Conservation (phyloP, 2,113 vertebrate genomes). For the Oreamnos americanus region DNA sequence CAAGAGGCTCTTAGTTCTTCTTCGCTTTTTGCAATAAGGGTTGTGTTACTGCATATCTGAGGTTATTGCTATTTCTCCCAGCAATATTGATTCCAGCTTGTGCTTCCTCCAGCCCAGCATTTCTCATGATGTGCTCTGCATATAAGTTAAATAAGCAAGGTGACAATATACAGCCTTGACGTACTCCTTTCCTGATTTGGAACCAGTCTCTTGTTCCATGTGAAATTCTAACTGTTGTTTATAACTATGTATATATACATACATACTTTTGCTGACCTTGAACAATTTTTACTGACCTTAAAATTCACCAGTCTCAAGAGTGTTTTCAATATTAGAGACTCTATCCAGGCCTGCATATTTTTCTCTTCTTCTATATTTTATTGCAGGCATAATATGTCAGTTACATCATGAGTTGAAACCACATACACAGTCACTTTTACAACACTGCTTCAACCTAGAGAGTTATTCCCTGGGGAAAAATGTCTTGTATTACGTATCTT, state of each 20-base stretch:
- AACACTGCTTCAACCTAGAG: not conserved
- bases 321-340: not conserved
- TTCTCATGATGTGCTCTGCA: not conserved
- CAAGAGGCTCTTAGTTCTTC: not conserved
- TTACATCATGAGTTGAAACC: not conserved
- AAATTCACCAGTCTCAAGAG: not conserved
- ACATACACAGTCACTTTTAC: not conserved
- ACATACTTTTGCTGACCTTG: not conserved
- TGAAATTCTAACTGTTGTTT: not conserved
- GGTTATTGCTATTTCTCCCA: not conserved
- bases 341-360: not conserved
- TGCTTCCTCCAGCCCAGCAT: not conserved
- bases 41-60: rapidly evolving
- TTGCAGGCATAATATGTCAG: not conserved
- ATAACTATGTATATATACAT: not conserved
- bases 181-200: not conserved
- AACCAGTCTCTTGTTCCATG: not conserved
- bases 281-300: not conserved
- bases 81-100: not conserved
- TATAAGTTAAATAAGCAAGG: not conserved
- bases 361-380: not conserved
- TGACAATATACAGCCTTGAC: not conserved
- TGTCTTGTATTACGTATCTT: not conserved
- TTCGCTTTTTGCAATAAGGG: not conserved
- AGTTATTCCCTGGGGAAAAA: not conserved